Percentiles rank a stretch among this genome's conserved stretches.
phyloP scores from a whole-genome alignment of 2,113 vertebrate species.

The Triplophysa rosa region DNA sequence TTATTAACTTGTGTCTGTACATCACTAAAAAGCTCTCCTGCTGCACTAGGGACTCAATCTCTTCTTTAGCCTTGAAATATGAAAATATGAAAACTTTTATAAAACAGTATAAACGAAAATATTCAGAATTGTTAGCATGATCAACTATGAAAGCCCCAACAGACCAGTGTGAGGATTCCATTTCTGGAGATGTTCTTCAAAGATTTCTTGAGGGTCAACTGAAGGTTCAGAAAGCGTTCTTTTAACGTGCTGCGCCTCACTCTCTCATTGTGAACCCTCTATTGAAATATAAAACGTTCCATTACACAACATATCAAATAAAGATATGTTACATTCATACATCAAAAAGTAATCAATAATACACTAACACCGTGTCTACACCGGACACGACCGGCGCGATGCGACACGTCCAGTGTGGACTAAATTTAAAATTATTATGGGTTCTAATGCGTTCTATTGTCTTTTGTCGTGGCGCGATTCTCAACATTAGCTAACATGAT shows the following conservation, averaged over 20 bases:
- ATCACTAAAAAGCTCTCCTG: conserved; percentile 30
- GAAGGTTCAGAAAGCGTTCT: conserved; percentile 49
- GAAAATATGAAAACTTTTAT: not conserved
- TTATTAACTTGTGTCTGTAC: conserved; percentile 47
- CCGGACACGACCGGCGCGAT: no score
- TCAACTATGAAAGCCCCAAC: not conserved
- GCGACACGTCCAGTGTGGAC: no score
- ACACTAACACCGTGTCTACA: no score
- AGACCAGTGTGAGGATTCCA: conserved; percentile 58
- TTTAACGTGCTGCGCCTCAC: conserved; percentile 39
- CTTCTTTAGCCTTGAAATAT: conserved; percentile 54
- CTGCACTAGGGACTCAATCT: conserved; percentile 54
- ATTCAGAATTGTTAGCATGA: not conserved
- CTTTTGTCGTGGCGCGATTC: no score
- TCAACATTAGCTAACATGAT: no score
- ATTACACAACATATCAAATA: not conserved
- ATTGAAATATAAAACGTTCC: not conserved
- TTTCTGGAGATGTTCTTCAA: conserved; percentile 37
- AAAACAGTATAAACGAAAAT: not conserved
- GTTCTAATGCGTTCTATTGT: no score
- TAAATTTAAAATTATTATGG: no score
- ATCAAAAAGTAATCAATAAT: not conserved
- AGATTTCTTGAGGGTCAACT: conserved; percentile 32
- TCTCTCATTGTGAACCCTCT: conserved; percentile 47
- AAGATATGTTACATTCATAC: not conserved